Evolutionary conservation across 1,140 invertebrate species (phyloP).

Genomic region (Lepidotrigona ventralis): DNA sequence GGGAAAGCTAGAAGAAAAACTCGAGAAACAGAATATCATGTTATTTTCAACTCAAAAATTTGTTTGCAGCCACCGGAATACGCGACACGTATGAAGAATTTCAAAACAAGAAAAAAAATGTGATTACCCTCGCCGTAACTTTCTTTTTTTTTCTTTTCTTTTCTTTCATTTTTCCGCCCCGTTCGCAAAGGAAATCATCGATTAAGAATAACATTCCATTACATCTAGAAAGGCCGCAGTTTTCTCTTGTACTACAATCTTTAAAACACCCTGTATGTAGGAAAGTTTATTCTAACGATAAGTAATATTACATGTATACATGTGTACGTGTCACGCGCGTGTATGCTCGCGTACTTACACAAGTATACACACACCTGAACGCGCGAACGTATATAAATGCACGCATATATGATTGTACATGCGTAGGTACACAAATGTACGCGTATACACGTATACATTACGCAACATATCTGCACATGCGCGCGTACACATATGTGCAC

Average conservation of each 20-base stretch:
- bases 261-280: slow-evolving; percentile 43
- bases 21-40: background rate
- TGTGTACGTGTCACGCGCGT: slow-evolving; percentile 35
- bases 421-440: slow-evolving; percentile 20
- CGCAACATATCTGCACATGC: background rate
- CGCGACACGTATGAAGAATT: too few species aligned
- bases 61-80: slow-evolving; percentile 7
- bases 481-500: slow-evolving; percentile 9
- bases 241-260: slow-evolving; percentile 51
- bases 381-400: background rate
- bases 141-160: background rate
- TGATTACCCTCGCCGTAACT: background rate
- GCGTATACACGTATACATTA: background rate
- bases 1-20: background rate
- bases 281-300: slow-evolving; percentile 17
- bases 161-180: too few species aligned
- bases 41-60: slow-evolving; percentile 33
- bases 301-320: slow-evolving; percentile 21
- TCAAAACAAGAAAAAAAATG: too few species aligned
- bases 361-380: background rate
- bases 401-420: slow-evolving; percentile 9
- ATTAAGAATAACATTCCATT: slow-evolving; percentile 23
- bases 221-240: slow-evolving; percentile 43
- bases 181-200: background rate
- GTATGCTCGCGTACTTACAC: slow-evolving; percentile 2